Percentiles rank a stretch among this genome's conserved stretches.
Conservation (phyloP, 2,888 invertebrate genomes). For the Spilarctia lutea region DNA sequence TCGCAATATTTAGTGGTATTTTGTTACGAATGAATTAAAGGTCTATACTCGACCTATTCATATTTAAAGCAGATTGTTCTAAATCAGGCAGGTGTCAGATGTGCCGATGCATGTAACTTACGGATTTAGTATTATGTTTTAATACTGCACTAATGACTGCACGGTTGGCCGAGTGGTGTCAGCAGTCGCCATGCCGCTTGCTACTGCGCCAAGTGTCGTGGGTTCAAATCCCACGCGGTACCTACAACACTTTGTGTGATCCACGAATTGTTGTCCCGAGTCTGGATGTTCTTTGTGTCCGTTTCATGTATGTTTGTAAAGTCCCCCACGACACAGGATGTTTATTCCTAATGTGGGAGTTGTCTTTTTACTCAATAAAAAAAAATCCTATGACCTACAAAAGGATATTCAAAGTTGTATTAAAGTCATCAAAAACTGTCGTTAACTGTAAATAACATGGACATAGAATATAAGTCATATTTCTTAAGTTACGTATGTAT, state of each 20-base stretch:
- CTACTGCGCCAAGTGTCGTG: too few species aligned
- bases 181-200: too few species aligned
- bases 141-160: too few species aligned
- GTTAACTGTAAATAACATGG: constrained; percentile 3
- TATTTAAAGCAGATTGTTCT: constrained; percentile 21
- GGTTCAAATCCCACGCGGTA: too few species aligned
- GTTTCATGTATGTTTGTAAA: too few species aligned
- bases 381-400: constrained; percentile 18
- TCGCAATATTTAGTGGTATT: constrained; percentile 9
- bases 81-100: constrained; percentile 28
- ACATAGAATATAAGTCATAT: neutral
- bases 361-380: too few species aligned
- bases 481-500: neutral
- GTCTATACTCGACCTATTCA: constrained; percentile 23
- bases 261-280: too few species aligned
- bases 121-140: constrained; percentile 16
- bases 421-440: constrained; percentile 5
- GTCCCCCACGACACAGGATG: too few species aligned
- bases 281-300: too few species aligned
- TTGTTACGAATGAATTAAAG: constrained; percentile 21
- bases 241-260: too few species aligned
- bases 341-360: too few species aligned
- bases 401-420: constrained; percentile 9
- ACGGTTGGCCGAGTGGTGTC: too few species aligned
- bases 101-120: constrained; percentile 19